Percentiles rank a stretch among this genome's conserved stretches.
Conservation (phyloP, 2,797 vertebrate species). For the Microctenopoma stevenorrisi region DNA sequence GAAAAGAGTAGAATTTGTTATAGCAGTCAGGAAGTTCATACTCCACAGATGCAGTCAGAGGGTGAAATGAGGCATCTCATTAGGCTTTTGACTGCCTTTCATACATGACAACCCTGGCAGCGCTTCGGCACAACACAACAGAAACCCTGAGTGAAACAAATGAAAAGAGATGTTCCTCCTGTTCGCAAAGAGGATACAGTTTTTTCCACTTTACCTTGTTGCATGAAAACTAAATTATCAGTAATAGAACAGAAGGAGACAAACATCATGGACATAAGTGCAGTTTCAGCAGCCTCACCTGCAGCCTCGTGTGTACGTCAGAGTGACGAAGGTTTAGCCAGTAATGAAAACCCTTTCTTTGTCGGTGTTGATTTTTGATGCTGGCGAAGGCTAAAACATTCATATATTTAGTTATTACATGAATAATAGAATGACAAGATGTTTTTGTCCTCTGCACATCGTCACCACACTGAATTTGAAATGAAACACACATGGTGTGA, state of each 20-base stretch:
- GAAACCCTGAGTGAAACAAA: slow-evolving; percentile 31
- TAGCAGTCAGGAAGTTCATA: slow-evolving; percentile 31
- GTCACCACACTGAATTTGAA: no score
- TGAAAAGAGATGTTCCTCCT: slow-evolving; percentile 21
- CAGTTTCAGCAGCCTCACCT: slow-evolving; percentile 5
- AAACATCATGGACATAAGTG: slow-evolving; percentile 4
- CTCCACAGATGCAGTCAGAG: slow-evolving; percentile 13
- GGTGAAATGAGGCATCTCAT: slow-evolving; percentile 52
- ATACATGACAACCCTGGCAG: slow-evolving; percentile 29
- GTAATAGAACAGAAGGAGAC: slow-evolving; percentile 27
- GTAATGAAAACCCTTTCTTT: not conserved
- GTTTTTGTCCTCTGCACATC: no score
- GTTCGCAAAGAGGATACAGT: slow-evolving; percentile 20
- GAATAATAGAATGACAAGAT: no score
- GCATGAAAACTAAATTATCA: slow-evolving; percentile 20
- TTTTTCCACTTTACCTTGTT: slow-evolving; percentile 11
- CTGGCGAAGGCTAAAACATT: not conserved
- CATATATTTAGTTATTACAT: no score
- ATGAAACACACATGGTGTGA: no score
- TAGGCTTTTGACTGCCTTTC: slow-evolving; percentile 40
- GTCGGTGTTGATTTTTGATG: not conserved
- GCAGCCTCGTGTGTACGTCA: not conserved
- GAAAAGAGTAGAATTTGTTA: slow-evolving; percentile 11
- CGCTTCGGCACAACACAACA: slow-evolving; percentile 9
- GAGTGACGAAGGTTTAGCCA: not conserved